Base-by-base conservation (phyloP, 2,797 vertebrate genomes). In the Echeneis naucrates region DNA sequence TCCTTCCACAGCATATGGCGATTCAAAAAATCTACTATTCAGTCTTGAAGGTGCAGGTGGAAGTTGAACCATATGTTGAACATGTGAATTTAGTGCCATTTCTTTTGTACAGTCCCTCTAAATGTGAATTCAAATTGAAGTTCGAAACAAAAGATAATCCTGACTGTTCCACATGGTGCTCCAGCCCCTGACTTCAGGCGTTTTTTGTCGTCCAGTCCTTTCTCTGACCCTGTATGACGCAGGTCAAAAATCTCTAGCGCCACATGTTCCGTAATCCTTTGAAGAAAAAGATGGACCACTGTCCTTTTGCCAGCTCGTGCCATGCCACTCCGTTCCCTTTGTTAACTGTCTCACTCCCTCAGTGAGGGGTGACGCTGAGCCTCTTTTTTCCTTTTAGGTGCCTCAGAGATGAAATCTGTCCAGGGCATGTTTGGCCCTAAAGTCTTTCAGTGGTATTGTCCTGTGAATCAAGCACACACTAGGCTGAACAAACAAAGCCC, bases 371-470 rank as follows among this genome's bases (percentile, higher is more conserved):
- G 75, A 82, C 79, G 89, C 83, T 86, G 83, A 91, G 82, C 83
- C 82, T 75, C 78, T 89, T 75, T 66, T 78, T 48, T 48, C 75
- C 87, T 84, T 86, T 88, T 84, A 90, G 85, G 87, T 90, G 90
- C 87, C 85, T 86, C 80, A 62, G 70, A 87, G 84, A 89, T 89
- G 82, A 93, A 92, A 87, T 86, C 85, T 87, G 85, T 86, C 72
- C 68, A 5, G 75, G 81, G 55, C 84, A 80, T 86, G 84, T 92
- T 93, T 90, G 86, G 83, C 26, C 67, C 60, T 47, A 69, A 85
- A 84, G 75, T 88, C 93, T 90, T 88, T 89, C 78, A 81, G 88
- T 83, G 88, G 75, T 82, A 90, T 94, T 94, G 91, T 94, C 76
- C 86, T 74, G 73, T 71, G 82, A 87, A 73, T 80, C 75, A 78